Conservation (phyloP, 2,888 invertebrate genomes). For the Argyresthia goedartella region DNA sequence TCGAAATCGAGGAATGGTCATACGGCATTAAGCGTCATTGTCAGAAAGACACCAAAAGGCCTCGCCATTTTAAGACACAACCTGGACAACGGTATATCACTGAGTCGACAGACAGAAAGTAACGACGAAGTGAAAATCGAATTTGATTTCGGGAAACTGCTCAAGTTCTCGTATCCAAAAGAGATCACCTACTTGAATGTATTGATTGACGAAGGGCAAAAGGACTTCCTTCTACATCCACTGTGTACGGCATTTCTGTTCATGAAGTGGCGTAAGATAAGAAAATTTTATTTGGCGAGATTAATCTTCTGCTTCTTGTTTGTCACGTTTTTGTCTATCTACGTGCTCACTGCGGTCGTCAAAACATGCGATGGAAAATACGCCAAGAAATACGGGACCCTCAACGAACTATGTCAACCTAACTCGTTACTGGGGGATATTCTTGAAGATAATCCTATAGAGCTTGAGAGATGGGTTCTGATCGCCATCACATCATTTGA, state of each 20-base stretch:
- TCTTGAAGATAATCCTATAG: slow-evolving; percentile 81
- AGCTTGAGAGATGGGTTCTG: slow-evolving; percentile 84
- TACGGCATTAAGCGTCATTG: slow-evolving; percentile 86
- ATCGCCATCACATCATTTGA: slow-evolving; percentile 84
- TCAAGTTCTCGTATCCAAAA: slow-evolving; percentile 86
- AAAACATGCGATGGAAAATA: slow-evolving; percentile 73
- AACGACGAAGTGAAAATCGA: slow-evolving; percentile 86
- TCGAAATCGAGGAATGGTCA: slow-evolving; percentile 89
- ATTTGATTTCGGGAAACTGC: slow-evolving; percentile 83
- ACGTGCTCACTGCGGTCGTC: slow-evolving; percentile 84
- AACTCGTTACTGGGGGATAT: slow-evolving; percentile 81
- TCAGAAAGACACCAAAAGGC: slow-evolving; percentile 87
- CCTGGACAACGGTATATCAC: slow-evolving; percentile 81
- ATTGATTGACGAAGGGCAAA: slow-evolving; percentile 89
- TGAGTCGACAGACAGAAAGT: slow-evolving; percentile 79
- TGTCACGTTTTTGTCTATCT: slow-evolving; percentile 82
- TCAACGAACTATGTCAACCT: slow-evolving; percentile 79
- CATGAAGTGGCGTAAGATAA: slow-evolving; percentile 91
- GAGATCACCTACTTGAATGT: slow-evolving; percentile 90
- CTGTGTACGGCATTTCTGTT: slow-evolving; percentile 89
- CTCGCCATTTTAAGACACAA: slow-evolving; percentile 84
- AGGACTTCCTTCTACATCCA: slow-evolving; percentile 88
- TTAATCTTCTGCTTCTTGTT: slow-evolving; percentile 85
- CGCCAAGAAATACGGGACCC: slow-evolving; percentile 62
- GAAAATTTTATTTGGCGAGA: slow-evolving; percentile 87